Base-by-base conservation (phyloP, 1,140 invertebrate species). In the Grapholita molesta region DNA sequence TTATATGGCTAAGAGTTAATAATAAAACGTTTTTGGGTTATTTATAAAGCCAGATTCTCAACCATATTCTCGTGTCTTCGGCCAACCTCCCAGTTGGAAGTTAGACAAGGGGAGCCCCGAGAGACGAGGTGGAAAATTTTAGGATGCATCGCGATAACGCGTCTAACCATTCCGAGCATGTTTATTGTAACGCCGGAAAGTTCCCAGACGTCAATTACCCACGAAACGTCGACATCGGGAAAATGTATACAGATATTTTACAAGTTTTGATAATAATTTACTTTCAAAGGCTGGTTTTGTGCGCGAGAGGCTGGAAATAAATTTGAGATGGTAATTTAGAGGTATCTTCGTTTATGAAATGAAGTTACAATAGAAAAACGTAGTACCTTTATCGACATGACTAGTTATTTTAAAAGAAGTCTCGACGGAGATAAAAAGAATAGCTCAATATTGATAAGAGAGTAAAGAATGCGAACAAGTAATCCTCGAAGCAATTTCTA, bases 71-170 rank as follows among this genome's bases (percentile, higher is more conserved):
- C n/a, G 23, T 68, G 18, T 35, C 66, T 67, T 23, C 24, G 38
- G 64, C 30, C 23, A 25, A 48, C 67, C 68, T 64, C 66, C 28
- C 68, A 68, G 55, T 35, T 38, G 61, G 35, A 67, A 71, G 23
- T 67, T 42, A 53, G 64, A 65, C 65, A 3, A 70, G 64, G 69
- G 69, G 65, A 70, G 38, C 61, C 61, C 28, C 48, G 69, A 9
- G 70, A 76, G 74, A 32, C 70, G 66, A 71, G 11, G 61, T 67
- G 68, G 70, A 76, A 76, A 73, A 76, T 73, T 76, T 69, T 65
- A 70, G 70, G 67, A 73, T 70, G 70, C 70, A 69, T 76, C 70
- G 69, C 67, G 68, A 70, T 72, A 73, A 38, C 55, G 53, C 28
- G 42, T 25, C 28, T 24, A 32, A 57, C 53, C 72, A 61, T 42